Conservation (phyloP, 2,797 vertebrate genomes). For the Antrozous pallidus region DNA sequence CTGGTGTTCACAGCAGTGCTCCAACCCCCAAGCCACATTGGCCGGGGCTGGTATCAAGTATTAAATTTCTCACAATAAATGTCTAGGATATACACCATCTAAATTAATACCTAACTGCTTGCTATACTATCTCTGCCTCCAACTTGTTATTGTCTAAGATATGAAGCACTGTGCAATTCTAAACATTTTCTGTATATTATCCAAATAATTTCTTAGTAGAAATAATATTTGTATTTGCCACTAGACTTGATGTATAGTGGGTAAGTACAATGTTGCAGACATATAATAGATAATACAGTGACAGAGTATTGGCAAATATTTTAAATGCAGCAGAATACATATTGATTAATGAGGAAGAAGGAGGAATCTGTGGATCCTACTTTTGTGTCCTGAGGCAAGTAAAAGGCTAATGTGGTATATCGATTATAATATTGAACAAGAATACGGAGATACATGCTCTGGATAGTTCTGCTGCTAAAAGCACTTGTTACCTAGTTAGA, state of each 20-base stretch:
- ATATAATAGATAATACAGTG: neutral
- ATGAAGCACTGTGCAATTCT: neutral
- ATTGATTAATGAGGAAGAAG: neutral
- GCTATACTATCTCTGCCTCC: neutral
- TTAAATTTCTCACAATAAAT: neutral
- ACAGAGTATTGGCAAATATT: neutral
- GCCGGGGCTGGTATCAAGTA: neutral
- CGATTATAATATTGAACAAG: neutral
- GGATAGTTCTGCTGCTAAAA: neutral
- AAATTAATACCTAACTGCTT: neutral
- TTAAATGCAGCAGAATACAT: neutral
- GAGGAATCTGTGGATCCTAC: neutral
- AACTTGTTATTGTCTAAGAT: neutral
- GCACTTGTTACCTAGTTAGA: neutral
- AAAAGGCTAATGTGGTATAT: accelerated
- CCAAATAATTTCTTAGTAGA: neutral
- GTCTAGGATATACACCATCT: neutral
- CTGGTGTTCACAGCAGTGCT: neutral
- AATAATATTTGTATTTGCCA: neutral
- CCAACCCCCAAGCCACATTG: neutral
- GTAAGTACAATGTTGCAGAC: neutral
- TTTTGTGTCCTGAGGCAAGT: neutral
- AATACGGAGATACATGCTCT: neutral
- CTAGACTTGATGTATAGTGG: neutral
- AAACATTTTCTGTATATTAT: neutral